Conservation (phyloP, 2,113 vertebrate genomes). For the Mastomys natalensis region DNA sequence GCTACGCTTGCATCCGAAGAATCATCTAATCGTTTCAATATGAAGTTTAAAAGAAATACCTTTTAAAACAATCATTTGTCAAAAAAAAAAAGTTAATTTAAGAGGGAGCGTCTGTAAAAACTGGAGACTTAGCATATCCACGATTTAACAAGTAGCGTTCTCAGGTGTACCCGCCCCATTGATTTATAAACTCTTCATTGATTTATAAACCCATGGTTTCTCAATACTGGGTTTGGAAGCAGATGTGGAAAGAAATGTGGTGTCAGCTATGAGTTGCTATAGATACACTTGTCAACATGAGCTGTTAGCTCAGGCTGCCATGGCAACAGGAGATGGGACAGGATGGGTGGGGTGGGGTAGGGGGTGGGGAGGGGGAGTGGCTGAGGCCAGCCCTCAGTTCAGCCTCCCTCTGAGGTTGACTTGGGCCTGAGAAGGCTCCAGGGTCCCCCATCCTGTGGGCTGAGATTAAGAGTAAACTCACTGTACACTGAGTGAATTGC, state of each 20-base stretch:
- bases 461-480: neutral
- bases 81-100: slow-evolving; percentile 11
- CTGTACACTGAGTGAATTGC: no score
- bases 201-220: slow-evolving; percentile 31
- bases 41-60: neutral
- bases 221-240: neutral
- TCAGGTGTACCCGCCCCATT: neutral
- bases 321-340: neutral
- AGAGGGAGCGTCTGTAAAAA: neutral
- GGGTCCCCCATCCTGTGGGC: neutral
- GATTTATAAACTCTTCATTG: neutral
- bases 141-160: neutral
- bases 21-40: neutral
- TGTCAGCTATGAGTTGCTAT: slow-evolving; percentile 4
- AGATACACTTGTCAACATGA: neutral
- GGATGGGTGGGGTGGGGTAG: neutral
- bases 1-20: neutral
- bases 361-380: no score
- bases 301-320: neutral
- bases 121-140: neutral
- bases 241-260: slow-evolving; percentile 24
- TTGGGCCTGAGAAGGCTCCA: neutral
- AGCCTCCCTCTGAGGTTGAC: neutral
- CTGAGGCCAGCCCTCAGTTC: neutral
- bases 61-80: neutral